These are phyloP conservation scores for Cephus pulcher DNA, from an alignment of 2,888 invertebrate species.

Conservation along the genomic window DNA sequence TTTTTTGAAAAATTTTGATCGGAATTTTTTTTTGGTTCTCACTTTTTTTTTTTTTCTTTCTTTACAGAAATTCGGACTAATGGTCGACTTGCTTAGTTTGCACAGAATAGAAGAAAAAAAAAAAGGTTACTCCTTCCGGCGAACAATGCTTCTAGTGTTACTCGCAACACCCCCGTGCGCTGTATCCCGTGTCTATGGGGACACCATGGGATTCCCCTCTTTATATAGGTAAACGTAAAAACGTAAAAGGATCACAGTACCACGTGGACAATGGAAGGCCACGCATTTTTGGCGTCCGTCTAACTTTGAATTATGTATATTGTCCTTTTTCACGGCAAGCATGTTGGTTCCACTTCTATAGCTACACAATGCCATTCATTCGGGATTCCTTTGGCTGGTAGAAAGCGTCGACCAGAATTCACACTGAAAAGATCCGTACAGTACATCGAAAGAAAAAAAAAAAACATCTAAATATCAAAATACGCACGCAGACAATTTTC, in stretches of 20 bases:
- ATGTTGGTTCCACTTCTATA: not conserved
- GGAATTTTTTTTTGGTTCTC: not conserved
- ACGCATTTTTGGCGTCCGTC: conserved; percentile 42
- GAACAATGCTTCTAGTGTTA: not conserved
- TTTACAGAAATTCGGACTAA: not conserved
- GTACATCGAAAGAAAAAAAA: not conserved
- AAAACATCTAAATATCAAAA: not conserved
- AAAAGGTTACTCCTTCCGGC: not conserved
- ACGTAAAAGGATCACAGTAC: conserved; percentile 3
- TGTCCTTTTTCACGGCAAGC: conserved; percentile 16
- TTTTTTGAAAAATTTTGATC: not conserved
- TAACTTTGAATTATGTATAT: conserved; percentile 39
- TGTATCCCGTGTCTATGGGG: not conserved
- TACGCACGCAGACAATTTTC: not conserved
- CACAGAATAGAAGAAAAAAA: not conserved
- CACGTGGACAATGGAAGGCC: conserved; percentile 32
- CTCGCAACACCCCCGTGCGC: not conserved
- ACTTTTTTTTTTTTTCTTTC: not conserved
- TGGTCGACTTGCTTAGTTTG: not conserved
- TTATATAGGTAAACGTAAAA: not conserved
- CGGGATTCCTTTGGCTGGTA: not conserved
- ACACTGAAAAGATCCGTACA: not conserved
- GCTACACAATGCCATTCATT: not conserved
- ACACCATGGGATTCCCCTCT: not conserved
- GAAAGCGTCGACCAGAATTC: not conserved